Base-by-base conservation (phyloP, 2,888 invertebrate genomes). In the Muschampia plurimacula region DNA sequence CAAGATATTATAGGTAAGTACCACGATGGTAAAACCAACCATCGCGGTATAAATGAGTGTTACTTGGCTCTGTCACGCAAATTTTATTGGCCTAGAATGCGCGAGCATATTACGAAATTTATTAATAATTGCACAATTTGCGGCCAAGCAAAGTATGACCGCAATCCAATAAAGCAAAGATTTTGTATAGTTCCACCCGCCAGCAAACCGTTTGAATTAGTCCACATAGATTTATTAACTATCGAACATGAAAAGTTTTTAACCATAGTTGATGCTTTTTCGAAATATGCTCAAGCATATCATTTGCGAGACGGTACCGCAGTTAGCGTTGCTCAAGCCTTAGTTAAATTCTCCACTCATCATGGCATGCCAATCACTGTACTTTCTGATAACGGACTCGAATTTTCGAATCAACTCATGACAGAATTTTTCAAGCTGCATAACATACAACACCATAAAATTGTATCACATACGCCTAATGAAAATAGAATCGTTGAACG, bases 51-150 rank as follows among this genome's bases (percentile, higher is more conserved):
- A 28, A 80, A 76, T 15, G 78, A 81, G 57, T 77, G 74, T 9
- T 78, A 74, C 28, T 32, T 78, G 32, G 73, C 82, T 2, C 44
- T 82, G 9, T 79, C 79, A 1, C 36, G 13, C 0, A 69, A 55
- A 6, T 81, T 80, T 22, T 81, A 74, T 64, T 82, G 81, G 80
- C 80, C 81, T 0, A 79, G 79, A 49, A 78, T 82, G 78, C 78
- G 57, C 41, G 79, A 82, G 0, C 55, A 76, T 0, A 75, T 81
- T 2, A 65, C 79, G 6, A 79, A 81, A 72, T 80, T 67, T 65
- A 80, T 82, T 0, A 80, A 77, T 36, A 70, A 77, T 9, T 80
- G 80, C 46, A 75, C 12, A 44, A 66, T 77, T 3, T 78, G 78
- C 44, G 76, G 75, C 13, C 72, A 71, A 39, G 73, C 76, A 15